Conservation (phyloP, 2,113 vertebrate species). For the Sylvia atricapilla region DNA sequence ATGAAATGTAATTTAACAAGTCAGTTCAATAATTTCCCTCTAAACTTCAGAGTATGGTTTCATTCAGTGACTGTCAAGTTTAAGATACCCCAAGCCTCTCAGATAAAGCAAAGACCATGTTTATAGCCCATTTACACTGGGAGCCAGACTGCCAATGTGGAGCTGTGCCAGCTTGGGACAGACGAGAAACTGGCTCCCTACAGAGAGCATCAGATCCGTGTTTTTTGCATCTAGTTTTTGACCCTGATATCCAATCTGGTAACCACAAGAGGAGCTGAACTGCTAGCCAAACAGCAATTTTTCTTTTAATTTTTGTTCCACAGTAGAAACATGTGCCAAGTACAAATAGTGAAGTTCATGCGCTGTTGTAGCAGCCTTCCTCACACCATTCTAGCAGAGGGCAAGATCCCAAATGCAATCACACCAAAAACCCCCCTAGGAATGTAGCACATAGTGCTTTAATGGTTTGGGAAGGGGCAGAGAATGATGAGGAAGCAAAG, state of each 20-base stretch:
- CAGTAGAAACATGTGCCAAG: background rate
- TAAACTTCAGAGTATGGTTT: background rate
- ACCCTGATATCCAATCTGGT: background rate
- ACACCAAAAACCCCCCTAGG: background rate
- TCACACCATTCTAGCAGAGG: background rate
- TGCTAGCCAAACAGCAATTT: background rate
- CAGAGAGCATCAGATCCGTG: background rate
- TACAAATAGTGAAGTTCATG: background rate
- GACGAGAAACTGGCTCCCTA: background rate
- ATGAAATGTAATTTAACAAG: slow-evolving; percentile 35
- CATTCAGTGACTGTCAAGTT: slow-evolving; percentile 15
- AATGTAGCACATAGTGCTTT: background rate
- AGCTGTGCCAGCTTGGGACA: background rate
- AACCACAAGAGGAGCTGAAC: background rate
- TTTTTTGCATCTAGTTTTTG: background rate
- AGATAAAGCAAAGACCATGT: background rate
- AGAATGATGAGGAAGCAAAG: background rate
- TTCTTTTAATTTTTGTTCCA: background rate
- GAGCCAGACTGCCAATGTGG: background rate
- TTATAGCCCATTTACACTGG: background rate
- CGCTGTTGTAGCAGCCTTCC: background rate
- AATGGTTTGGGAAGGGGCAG: background rate
- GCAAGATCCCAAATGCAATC: background rate
- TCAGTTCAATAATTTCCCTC: slow-evolving; percentile 18
- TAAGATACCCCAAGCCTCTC: background rate